Evolutionary conservation across 1,140 invertebrate species (phyloP).

Genomic region (Eueides isabella): DNA sequence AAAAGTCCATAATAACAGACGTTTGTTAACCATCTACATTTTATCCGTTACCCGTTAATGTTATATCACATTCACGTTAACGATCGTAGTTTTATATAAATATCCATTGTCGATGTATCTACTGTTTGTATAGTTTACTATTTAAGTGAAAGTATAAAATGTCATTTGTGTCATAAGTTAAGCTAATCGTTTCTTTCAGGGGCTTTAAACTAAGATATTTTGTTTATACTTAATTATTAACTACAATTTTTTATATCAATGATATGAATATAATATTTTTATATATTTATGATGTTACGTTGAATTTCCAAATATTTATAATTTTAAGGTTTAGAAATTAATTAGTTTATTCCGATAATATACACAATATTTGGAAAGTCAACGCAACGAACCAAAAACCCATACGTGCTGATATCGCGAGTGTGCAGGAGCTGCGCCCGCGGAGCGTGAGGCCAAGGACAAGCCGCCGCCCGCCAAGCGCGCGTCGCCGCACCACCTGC

Average conservation of each 20-base stretch:
- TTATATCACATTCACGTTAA: background rate
- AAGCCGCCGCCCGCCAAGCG: slow-evolving; percentile 66
- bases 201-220: background rate
- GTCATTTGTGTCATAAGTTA: slow-evolving; percentile 8
- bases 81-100: background rate
- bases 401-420: slow-evolving; percentile 48
- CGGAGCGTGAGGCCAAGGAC: slow-evolving; percentile 61
- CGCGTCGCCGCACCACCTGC: slow-evolving; percentile 71
- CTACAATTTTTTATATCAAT: slow-evolving; percentile 26
- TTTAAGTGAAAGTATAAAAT: background rate
- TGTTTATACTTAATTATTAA: background rate
- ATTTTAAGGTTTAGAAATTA: background rate
- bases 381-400: background rate
- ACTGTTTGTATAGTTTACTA: slow-evolving; percentile 4
- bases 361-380: background rate
- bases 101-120: background rate
- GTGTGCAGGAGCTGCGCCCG: slow-evolving; percentile 60
- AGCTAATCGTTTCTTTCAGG: slow-evolving; percentile 19
- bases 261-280: slow-evolving; percentile 41
- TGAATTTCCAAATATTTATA: background rate
- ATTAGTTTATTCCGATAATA: too few species aligned
- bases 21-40: background rate
- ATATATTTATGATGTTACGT: background rate
- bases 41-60: background rate
- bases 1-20: slow-evolving; percentile 22